Evolutionary conservation across 2,113 vertebrate species (phyloP).

Genomic region (Cygnus atratus): DNA sequence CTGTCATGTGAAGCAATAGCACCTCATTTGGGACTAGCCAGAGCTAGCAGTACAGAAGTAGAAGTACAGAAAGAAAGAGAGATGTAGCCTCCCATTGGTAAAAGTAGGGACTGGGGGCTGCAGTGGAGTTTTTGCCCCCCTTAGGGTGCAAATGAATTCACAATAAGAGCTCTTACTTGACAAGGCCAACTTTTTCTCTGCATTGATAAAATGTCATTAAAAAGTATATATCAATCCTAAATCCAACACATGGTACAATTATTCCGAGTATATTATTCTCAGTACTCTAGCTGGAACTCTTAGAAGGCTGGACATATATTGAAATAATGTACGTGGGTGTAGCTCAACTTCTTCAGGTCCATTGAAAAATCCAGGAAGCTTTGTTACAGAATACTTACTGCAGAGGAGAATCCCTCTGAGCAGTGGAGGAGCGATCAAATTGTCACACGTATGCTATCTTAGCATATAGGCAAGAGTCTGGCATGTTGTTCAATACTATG

Average conservation of each 20-base stretch:
- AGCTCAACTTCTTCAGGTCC: not conserved
- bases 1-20: not conserved
- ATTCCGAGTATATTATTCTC: not conserved
- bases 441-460: not conserved
- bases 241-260: not conserved
- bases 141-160: not conserved
- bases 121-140: not conserved
- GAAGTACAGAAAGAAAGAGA: not conserved
- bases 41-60: not conserved
- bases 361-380: not conserved
- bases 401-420: not conserved
- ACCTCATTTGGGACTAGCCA: not conserved
- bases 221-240: not conserved
- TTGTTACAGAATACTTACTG: not conserved
- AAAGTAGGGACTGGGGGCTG: not conserved
- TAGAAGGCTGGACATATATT: not conserved
- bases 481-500: slow-evolving; percentile 30
- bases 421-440: not conserved
- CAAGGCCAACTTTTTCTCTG: not conserved
- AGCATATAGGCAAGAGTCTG: not conserved
- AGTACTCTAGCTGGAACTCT: not conserved
- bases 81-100: fast-evolving
- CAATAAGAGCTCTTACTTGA: not conserved
- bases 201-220: not conserved
- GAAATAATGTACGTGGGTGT: not conserved